Base-by-base conservation (phyloP, 2,888 invertebrate species). In the Chouioia cunea region DNA sequence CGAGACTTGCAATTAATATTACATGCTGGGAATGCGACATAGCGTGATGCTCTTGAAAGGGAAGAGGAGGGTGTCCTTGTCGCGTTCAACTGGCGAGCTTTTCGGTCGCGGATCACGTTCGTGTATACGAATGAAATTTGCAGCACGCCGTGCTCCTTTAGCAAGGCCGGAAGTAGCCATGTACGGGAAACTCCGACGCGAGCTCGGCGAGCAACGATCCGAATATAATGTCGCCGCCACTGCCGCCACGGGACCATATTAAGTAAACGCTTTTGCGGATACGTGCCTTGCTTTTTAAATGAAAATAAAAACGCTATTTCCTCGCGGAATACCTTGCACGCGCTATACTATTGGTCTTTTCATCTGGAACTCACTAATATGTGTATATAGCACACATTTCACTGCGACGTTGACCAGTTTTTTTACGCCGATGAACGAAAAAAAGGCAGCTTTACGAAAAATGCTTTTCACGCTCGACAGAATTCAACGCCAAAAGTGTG, bases 121-220 rank as follows among this genome's bases (percentile, higher is more conserved):
- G 74, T 65, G 67, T 58, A 27, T 27, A 69, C 75, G 76, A 78
- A 78, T 78, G 76, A 73, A 77, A 77, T 77, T 76, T 75, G 75
- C 77, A 74, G 74, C 72, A 73, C 74, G 64, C 27, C n/a, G 47
- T 71, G 8, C 65, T 60, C 60, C 27, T 60, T 53, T 60, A 75
- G 60, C 63, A 74, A n/a, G 73, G 73, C 82, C 81, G 81, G 82
- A 81, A 81, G 81, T 79, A 70, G 74, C 82, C 81, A 80, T 79
- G 76, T 82, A 81, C 76, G 79, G 81, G 76, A 80, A 80, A 77
- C 76, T 76, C 75, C 68, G 65, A 58, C 71, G 71, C 69, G 73
- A 74, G 71, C 74, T 72, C 78, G 75, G 54, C 57, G 68, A 67
- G 66, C 74, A 75, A 71, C 75, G 77, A 70, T 73, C 69, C 79